Evolutionary conservation across 2,113 vertebrate species (phyloP), one percentile per base, ranked within the genome.

Genomic region (Nothoprocta perdicaria): DNA sequence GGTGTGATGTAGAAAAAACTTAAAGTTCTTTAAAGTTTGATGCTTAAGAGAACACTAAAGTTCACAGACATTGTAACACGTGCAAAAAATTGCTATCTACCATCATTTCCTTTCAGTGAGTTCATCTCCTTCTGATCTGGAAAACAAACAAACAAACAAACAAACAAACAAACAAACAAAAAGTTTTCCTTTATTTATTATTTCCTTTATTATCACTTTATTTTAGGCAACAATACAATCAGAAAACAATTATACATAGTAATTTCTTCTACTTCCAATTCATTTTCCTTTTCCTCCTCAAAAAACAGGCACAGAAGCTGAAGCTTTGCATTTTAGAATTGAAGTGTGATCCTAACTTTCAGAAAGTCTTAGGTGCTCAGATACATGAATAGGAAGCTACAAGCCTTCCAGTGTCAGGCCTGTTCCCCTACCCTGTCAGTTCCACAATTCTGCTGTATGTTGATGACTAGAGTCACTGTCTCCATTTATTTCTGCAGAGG

Each of bases 161-260:
- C 26, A 52, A 52, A 24, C 23, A 52, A 52, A 29, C 8, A 55
- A 55, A 31, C 15, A 29, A 55, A 17, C 8, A 31, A 55, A 55
- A 55, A 31, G 53, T 31, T 55, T 55, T 55, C 33, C 7, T 58
- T 26, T 33, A n/a, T n/a, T n/a, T n/a, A n/a, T n/a, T n/a, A n/a
- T n/a, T n/a, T n/a, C n/a, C n/a, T n/a, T n/a, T n/a, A n/a, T n/a
- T 69, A 83, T 33, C 38, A 88, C 77, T 95, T 89, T 87, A 84
- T 89, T 95, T 96, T 94, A 53, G 67, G 43, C 24, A 94, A 43
- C 26, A 68, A 58, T 5, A 69, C 65, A 66, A 50, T 93, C 88
- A 85, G 9, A 52, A 76, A 68, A 21, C 52, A 92, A 90, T 78
- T 86, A 91, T 21, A 87, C 8, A 27, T 81, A 93, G 48, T 55